Evolutionary conservation across 2,888 invertebrate genomes (phyloP), one percentile per base, ranked within the genome.

Genomic region (Caenorhabditis macrosperma): DNA sequence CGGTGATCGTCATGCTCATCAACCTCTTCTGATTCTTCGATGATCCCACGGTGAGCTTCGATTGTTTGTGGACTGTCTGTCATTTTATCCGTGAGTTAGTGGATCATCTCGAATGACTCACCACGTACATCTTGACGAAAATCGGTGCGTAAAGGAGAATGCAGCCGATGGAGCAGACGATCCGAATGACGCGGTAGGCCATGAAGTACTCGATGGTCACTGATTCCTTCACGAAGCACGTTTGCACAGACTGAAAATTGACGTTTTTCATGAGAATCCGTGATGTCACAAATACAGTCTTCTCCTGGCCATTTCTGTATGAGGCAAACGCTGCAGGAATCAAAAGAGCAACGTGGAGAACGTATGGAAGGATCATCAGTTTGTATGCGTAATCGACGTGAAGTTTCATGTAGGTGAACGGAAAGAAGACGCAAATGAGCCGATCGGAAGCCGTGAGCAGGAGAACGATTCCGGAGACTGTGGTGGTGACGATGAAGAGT

Each of bases 361-460:
- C 4, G 44, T 59, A 68, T 7, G 81, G 68, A 10, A 81, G 30
- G 6, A 74, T 26, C 28, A 74, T 46, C 10, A 78, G 20, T 4
- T 38, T 30, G 22, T 74, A 81, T 2, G 69, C 67, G 52, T 67
- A 78, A 6, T 48, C 50, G 2, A 60, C 52, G 12, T 61, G 64
- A 0, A 63, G 50, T 57, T 81, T 81, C 24, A 81, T 72, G 50
- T 81, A 81, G 41, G 55, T 52, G 10, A 81, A 54, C 7, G 81
- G 81, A 26, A 59, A 50, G 41, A 81, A 83, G 6, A 83, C 82
- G 10, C 82, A 83, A 54, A 79, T 72, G 33, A 76, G 57, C 3
- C 82, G 64, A 60, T 80, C 77, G 41, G 74, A 9, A 1, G 79
- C 66, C 6, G 78, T 80, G 28, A 66, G 20, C 1, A 81, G 26